These are phyloP conservation scores for Sarcophilus harrisii DNA, from an alignment of 2,797 vertebrate genomes.

Conservation along the genomic window DNA sequence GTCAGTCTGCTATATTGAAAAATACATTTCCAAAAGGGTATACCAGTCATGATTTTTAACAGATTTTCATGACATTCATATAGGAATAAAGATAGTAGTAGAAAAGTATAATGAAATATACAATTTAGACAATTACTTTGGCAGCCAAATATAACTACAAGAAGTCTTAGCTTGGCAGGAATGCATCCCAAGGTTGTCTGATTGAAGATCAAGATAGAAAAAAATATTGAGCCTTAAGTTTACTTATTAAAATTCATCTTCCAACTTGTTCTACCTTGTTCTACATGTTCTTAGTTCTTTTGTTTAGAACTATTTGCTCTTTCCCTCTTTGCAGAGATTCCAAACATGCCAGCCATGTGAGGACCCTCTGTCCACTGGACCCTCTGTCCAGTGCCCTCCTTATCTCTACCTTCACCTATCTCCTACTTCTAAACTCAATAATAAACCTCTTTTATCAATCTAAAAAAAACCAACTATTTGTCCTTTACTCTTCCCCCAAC, in stretches of 20 bases:
- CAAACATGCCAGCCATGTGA: too few species aligned
- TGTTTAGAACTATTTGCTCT: not conserved
- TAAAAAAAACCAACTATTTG: too few species aligned
- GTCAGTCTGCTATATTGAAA: not conserved
- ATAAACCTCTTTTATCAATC: too few species aligned
- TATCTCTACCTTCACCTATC: too few species aligned
- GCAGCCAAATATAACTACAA: not conserved
- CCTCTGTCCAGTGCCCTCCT: too few species aligned
- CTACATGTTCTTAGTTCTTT: too few species aligned
- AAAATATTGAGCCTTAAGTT: not conserved
- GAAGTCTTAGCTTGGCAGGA: not conserved
- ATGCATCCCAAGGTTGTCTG: not conserved
- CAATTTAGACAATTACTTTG: not conserved
- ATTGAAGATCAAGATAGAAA: not conserved
- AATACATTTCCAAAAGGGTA: not conserved
- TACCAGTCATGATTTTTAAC: conserved; percentile 13
- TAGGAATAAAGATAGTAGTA: not conserved
- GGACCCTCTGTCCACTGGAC: too few species aligned
- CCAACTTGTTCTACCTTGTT: not conserved
- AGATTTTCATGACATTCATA: not conserved
- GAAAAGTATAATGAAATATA: not conserved
- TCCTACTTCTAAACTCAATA: too few species aligned
- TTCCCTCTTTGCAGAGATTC: too few species aligned
- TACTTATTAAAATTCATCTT: not conserved
- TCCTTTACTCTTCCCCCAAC: not conserved